These are phyloP conservation scores for Altica lythri DNA, from an alignment of 2,888 invertebrate genomes.

Conservation along the genomic window DNA sequence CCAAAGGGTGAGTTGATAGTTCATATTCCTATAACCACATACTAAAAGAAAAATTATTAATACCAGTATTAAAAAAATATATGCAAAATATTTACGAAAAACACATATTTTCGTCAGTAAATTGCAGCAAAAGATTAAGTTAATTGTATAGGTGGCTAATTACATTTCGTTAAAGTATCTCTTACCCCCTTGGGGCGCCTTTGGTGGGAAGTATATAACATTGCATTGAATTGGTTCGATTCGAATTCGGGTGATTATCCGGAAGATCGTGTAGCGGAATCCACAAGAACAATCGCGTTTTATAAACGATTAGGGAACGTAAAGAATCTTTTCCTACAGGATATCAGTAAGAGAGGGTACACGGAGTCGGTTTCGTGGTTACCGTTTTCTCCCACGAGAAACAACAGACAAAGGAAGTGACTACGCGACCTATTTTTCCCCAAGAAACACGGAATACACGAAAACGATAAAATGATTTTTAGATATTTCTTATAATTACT, in stretches of 20 bases:
- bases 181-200: no score
- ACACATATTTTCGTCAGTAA: no score
- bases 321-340: slow-evolving; percentile 32
- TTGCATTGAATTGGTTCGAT: slow-evolving; percentile 23
- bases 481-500: no score
- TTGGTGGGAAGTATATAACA: slow-evolving; percentile 18
- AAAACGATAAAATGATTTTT: neutral
- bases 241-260: slow-evolving; percentile 19
- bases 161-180: no score
- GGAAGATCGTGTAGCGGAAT: slow-evolving; percentile 25
- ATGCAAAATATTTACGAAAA: no score
- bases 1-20: no score
- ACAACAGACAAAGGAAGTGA: slow-evolving; percentile 43
- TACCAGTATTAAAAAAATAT: no score
- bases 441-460: neutral
- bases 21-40: no score
- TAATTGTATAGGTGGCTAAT: no score
- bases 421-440: slow-evolving; percentile 2
- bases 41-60: no score
- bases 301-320: slow-evolving; percentile 31
- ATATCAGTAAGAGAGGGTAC: slow-evolving; percentile 32
- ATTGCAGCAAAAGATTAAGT: no score
- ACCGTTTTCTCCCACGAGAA: slow-evolving; percentile 38
- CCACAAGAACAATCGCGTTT: slow-evolving; percentile 29
- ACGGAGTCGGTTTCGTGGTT: slow-evolving; percentile 31